These are phyloP conservation scores for Anolis carolinensis DNA, from an alignment of 2,113 vertebrate genomes.

Conservation along the genomic window DNA sequence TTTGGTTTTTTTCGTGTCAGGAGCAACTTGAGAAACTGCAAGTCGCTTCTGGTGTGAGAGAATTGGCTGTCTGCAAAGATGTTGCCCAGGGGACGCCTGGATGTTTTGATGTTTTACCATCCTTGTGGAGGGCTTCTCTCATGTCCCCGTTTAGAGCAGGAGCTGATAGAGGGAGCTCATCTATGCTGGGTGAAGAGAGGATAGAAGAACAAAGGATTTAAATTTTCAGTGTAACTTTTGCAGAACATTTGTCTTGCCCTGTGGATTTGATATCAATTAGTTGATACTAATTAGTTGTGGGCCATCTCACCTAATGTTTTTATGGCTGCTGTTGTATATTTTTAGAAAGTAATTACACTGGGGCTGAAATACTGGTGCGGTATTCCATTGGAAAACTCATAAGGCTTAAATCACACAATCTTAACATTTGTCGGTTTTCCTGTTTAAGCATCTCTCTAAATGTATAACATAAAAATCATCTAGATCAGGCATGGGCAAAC, in stretches of 20 bases:
- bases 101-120: too few species aligned
- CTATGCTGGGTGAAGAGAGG: not conserved
- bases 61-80: too few species aligned
- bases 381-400: not conserved
- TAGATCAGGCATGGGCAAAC: too few species aligned
- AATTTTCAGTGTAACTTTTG: not conserved
- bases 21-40: too few species aligned
- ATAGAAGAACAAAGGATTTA: not conserved
- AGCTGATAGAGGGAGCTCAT: too few species aligned
- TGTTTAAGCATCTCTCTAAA: rapidly evolving
- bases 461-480: not conserved
- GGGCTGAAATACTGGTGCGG: not conserved
- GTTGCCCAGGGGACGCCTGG: too few species aligned
- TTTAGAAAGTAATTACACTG: not conserved
- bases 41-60: too few species aligned
- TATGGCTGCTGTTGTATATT: not conserved
- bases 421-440: not conserved
- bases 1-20: too few species aligned
- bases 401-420: too few species aligned
- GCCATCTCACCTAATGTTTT: not conserved
- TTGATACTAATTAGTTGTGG: not conserved
- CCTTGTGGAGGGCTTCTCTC: too few species aligned
- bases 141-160: too few species aligned
- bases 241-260: not conserved
- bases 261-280: not conserved